These are phyloP conservation scores for Microcebus jonahi DNA, from an alignment of 2,113 vertebrate species.

Conservation along the genomic window DNA sequence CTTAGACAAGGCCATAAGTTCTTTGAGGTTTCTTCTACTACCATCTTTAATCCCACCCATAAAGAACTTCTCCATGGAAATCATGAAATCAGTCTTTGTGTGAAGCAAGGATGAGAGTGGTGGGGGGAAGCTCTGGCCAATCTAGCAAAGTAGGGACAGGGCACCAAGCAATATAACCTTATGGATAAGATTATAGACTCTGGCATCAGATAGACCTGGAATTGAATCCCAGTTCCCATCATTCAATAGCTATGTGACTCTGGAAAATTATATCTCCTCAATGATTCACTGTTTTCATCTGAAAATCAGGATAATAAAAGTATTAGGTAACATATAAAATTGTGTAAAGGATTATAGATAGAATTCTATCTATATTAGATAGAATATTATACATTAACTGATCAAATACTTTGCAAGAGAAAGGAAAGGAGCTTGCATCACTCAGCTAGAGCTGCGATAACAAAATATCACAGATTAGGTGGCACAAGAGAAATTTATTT, in stretches of 20 bases:
- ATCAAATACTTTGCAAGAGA: background rate
- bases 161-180: background rate
- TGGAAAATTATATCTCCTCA: background rate
- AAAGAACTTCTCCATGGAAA: background rate
- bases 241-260: background rate
- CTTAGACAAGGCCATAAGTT: background rate
- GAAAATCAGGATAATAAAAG: background rate
- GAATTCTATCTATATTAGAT: background rate
- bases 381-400: background rate
- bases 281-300: background rate
- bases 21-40: background rate
- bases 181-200: background rate
- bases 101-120: background rate
- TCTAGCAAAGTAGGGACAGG: background rate
- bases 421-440: background rate
- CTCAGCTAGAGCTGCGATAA: background rate
- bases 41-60: background rate
- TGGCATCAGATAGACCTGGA: background rate
- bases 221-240: background rate
- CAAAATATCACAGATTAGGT: background rate
- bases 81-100: background rate
- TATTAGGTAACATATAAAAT: background rate
- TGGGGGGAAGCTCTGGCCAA: background rate
- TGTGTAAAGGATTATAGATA: background rate
- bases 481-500: background rate